Evolutionary conservation across 53 echinoderm and acorn worm genomes (phyloP).

Genomic region (Temnopleurus reevesii): DNA sequence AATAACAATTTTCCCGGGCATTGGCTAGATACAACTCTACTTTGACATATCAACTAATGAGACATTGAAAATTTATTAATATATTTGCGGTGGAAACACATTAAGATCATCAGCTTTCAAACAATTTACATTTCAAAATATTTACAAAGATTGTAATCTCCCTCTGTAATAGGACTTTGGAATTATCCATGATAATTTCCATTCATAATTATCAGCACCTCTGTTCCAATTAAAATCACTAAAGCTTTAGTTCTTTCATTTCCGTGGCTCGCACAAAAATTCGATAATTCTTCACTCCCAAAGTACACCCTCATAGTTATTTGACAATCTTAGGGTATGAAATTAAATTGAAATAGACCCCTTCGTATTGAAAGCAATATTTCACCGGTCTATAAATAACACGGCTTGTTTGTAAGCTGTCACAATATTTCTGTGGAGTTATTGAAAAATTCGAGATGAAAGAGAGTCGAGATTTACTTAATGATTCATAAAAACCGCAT

Average conservation of each 20-base stretch:
- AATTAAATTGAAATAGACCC: neutral
- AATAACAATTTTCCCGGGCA: neutral
- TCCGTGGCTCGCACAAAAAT: neutral
- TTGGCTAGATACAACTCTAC: neutral
- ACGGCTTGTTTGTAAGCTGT: constrained; percentile 42
- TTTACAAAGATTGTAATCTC: constrained; percentile 6
- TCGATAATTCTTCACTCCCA: neutral
- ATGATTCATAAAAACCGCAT: constrained; percentile 55
- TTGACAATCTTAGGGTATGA: neutral
- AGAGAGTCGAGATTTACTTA: constrained; percentile 40
- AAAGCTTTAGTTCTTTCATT: constrained; percentile 30
- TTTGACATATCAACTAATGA: neutral
- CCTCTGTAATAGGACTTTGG: neutral
- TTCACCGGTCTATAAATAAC: constrained; percentile 36
- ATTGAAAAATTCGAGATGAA: neutral
- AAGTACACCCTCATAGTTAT: neutral
- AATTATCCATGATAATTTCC: neutral
- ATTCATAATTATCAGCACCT: neutral
- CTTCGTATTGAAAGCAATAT: constrained; percentile 8
- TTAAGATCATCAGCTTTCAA: neutral
- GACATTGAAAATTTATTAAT: neutral
- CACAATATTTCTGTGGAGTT: neutral
- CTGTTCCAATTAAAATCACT: constrained; percentile 32
- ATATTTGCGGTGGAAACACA: neutral
- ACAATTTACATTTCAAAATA: neutral